These are phyloP conservation scores for Meriones unguiculatus DNA, from an alignment of 2,113 vertebrate species.

Conservation along the genomic window DNA sequence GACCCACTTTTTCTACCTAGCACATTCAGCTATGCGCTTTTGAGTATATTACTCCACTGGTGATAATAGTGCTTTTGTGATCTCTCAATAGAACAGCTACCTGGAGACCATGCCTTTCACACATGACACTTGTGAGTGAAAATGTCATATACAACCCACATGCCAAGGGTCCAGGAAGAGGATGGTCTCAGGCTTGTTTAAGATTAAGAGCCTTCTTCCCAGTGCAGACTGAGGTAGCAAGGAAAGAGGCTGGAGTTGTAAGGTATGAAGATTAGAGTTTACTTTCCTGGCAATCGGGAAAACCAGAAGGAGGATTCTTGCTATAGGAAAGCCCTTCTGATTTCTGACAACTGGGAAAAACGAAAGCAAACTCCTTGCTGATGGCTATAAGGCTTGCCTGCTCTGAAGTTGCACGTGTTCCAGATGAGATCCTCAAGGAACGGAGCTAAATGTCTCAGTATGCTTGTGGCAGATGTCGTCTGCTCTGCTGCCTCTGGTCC, in stretches of 20 bases:
- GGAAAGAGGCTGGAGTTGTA: not conserved
- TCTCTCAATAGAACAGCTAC: not conserved
- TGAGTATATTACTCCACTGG: not conserved
- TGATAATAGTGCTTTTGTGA: not conserved
- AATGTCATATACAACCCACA: not conserved
- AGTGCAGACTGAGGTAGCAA: not conserved
- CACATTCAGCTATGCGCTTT: not conserved
- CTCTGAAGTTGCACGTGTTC: not conserved
- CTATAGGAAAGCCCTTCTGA: not conserved
- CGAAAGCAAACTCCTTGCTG: not conserved
- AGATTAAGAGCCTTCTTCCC: not conserved
- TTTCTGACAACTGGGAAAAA: not conserved
- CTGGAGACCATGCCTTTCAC: not conserved
- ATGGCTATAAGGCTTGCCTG: not conserved
- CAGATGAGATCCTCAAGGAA: slow-evolving; percentile 49
- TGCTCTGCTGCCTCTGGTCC: slow-evolving; percentile 55
- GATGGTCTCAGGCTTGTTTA: accelerated
- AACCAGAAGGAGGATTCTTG: not conserved
- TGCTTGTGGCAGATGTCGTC: slow-evolving; percentile 48
- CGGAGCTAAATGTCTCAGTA: not conserved
- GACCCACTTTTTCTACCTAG: not conserved
- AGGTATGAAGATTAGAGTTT: not conserved
- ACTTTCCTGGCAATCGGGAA: not conserved
- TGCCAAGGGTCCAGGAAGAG: too few species aligned
- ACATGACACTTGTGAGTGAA: not conserved